Evolutionary conservation across 2,113 vertebrate species (phyloP).

Genomic region (Pterophyllum scalare): DNA sequence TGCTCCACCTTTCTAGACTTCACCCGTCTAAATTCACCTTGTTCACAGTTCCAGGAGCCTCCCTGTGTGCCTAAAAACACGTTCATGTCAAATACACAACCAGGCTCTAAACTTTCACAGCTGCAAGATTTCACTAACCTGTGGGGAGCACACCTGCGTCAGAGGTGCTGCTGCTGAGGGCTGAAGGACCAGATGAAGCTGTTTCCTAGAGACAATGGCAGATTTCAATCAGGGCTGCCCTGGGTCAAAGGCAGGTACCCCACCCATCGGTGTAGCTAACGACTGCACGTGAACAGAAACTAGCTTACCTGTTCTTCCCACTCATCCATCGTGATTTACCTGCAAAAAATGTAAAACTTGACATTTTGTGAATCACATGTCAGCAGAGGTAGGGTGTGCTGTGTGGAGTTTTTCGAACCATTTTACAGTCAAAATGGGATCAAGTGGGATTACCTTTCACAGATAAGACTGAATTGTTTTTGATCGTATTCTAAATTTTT

Average conservation of each 20-base stretch:
- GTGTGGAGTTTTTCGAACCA: no score
- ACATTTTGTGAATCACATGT: neutral
- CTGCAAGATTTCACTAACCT: no score
- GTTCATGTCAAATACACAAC: neutral
- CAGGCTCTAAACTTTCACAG: rapidly evolving
- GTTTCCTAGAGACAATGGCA: neutral
- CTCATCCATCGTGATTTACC: constrained; percentile 49
- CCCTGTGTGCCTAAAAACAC: neutral
- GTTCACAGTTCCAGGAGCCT: neutral
- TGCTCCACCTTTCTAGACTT: neutral
- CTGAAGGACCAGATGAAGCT: neutral
- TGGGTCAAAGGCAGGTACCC: neutral
- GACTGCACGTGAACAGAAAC: no score
- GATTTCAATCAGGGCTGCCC: rapidly evolving
- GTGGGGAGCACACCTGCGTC: constrained; percentile 5
- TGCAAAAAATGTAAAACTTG: neutral
- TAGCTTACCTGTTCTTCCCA: constrained; percentile 59
- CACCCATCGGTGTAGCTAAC: no score
- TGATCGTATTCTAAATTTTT: no score
- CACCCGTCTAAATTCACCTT: neutral
- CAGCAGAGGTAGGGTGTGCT: neutral
- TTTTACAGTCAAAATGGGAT: no score
- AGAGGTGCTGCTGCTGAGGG: neutral
- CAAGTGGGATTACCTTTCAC: no score
- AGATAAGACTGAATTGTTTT: no score